Evolutionary conservation across 2,888 invertebrate species (phyloP).

Genomic region (Xanthorhoe spadicearia): DNA sequence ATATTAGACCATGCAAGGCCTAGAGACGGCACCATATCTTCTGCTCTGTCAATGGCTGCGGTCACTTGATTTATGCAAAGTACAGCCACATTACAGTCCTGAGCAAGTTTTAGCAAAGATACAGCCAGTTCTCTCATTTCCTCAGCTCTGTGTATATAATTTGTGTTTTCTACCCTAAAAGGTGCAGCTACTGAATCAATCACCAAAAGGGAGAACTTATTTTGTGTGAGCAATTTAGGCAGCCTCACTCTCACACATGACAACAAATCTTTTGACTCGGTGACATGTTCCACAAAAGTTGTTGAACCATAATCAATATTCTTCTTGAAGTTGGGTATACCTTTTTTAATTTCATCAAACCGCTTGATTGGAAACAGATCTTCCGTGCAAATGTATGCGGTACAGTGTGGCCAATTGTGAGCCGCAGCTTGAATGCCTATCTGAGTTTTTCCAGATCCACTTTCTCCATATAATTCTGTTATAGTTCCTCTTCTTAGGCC

Average conservation of each 20-base stretch:
- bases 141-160: conserved; percentile 76
- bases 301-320: conserved; percentile 62
- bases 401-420: conserved; percentile 84
- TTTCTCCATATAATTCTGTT: conserved; percentile 92
- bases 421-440: conserved; percentile 89
- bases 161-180: conserved; percentile 70
- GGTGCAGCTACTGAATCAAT: conserved; percentile 79
- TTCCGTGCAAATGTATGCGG: conserved; percentile 91
- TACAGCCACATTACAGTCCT: conserved; percentile 64
- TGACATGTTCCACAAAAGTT: conserved; percentile 75
- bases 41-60: conserved; percentile 58
- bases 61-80: conserved; percentile 80
- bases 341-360: conserved; percentile 67
- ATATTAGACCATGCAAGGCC: conserved; percentile 81
- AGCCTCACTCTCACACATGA: conserved; percentile 70
- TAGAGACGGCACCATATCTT: conserved; percentile 66
- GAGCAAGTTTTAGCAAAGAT: conserved; percentile 60
- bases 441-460: conserved; percentile 93
- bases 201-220: conserved; percentile 62
- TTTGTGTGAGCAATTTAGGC: conserved; percentile 62
- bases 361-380: conserved; percentile 84
- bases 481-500: conserved; percentile 88
- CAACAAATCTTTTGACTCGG: conserved; percentile 69
- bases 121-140: conserved; percentile 74
- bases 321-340: conserved; percentile 46